These are phyloP conservation scores for Pseudococcus viburni DNA, from an alignment of 2,888 invertebrate genomes.

Conservation along the genomic window DNA sequence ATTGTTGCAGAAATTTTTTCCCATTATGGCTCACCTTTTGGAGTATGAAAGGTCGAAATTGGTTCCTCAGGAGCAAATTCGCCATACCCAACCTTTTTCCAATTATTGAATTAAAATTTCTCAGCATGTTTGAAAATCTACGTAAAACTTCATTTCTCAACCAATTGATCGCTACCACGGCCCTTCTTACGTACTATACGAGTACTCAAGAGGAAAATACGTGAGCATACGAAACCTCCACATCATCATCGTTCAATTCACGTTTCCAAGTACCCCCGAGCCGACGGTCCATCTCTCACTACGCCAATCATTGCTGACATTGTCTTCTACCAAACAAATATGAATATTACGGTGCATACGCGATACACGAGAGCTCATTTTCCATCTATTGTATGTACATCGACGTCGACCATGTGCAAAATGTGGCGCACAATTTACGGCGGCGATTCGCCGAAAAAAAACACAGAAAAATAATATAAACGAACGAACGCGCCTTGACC, in stretches of 20 bases:
- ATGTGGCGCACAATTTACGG: neutral
- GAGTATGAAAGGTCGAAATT: no score
- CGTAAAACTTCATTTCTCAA: no score
- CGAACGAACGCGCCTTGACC: conserved; percentile 33
- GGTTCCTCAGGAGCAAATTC: no score
- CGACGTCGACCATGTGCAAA: neutral
- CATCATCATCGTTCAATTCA: conserved; percentile 20
- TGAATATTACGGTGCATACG: neutral
- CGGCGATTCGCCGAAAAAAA: conserved; percentile 13
- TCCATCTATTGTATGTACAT: neutral
- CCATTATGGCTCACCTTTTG: no score
- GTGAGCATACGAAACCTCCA: neutral
- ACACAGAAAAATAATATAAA: neutral
- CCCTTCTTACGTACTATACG: no score
- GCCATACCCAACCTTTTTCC: no score
- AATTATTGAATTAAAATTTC: no score
- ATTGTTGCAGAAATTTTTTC: no score
- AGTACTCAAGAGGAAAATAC: neutral
- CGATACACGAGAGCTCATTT: conserved; percentile 11
- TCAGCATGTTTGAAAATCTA: no score
- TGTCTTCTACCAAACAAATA: neutral
- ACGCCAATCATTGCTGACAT: conserved; percentile 22
- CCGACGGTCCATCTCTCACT: neutral
- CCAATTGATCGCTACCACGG: no score
- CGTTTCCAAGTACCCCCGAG: neutral